phyloP scores from a whole-genome alignment of 2,113 vertebrate species.

The Falcunculus frontatus region DNA sequence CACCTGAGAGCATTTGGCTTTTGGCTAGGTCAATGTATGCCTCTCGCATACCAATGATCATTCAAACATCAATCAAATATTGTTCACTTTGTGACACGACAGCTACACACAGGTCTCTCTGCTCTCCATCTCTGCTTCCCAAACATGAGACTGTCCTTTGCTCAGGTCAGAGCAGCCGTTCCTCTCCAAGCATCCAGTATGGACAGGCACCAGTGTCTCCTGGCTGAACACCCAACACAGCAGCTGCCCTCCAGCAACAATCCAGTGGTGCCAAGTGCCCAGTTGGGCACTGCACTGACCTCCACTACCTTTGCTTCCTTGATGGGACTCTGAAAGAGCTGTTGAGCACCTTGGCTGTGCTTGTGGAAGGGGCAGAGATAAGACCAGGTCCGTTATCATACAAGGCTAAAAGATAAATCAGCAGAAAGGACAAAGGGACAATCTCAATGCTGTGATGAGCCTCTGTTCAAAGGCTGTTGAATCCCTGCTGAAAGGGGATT shows the following conservation, averaged over 20 bases:
- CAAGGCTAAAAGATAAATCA: not conserved
- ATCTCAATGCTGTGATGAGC: not conserved
- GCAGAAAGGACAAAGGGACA: not conserved
- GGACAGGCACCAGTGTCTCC: not conserved
- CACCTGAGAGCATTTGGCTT: not conserved
- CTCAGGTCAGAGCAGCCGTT: not conserved
- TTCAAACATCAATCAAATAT: not conserved
- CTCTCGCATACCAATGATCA: not conserved
- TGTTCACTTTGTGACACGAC: not conserved
- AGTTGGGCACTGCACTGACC: not conserved
- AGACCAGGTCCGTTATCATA: not conserved
- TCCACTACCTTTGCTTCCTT: not conserved
- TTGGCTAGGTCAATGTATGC: not conserved
- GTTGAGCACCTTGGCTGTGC: not conserved
- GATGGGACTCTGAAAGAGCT: not conserved
- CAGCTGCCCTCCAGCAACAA: not conserved
- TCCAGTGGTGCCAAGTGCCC: not conserved
- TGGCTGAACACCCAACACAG: not conserved
- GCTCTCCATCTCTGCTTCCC: not conserved
- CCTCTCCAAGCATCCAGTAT: not conserved
- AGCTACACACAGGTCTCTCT: not conserved
- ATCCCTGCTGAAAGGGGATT: not conserved
- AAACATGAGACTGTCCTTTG: not conserved
- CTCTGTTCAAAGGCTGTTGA: not conserved
- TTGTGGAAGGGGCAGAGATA: not conserved